Percentiles rank a stretch among this genome's conserved stretches.
phyloP scores from a whole-genome alignment of 2,797 vertebrate genomes.

The Acanthopagrus latus region DNA sequence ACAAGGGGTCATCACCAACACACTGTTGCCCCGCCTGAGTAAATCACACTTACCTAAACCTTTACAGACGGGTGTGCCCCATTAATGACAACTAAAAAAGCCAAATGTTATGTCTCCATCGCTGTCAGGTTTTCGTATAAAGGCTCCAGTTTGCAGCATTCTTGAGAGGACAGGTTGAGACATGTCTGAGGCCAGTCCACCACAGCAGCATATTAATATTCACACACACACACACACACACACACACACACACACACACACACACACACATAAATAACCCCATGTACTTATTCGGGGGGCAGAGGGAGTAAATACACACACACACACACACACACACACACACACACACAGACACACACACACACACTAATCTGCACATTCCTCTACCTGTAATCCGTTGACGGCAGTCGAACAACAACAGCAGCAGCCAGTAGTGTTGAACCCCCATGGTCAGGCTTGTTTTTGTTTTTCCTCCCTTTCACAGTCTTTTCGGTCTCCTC shows the following conservation, averaged over 20 bases:
- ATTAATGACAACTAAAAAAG: constrained; percentile 26
- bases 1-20: not conserved
- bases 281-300: not conserved
- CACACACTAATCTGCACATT: constrained; percentile 23
- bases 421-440: constrained; percentile 69
- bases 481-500: constrained; percentile 23
- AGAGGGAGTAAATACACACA: not conserved
- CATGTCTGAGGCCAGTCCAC: constrained; percentile 43
- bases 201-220: not conserved
- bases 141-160: constrained; percentile 42
- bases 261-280: not conserved
- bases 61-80: not conserved
- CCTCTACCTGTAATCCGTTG: constrained; percentile 74
- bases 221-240: not conserved
- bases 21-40: not conserved
- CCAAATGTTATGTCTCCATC: not conserved
- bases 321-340: constrained; percentile 33
- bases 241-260: not conserved
- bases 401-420: constrained; percentile 61
- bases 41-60: constrained; percentile 27
- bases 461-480: constrained; percentile 28
- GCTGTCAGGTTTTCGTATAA: not conserved
- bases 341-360: constrained; percentile 27
- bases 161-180: constrained; percentile 53
- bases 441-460: constrained; percentile 54